Conservation (phyloP, 2,113 vertebrate genomes). For the Cinclus cinclus region DNA sequence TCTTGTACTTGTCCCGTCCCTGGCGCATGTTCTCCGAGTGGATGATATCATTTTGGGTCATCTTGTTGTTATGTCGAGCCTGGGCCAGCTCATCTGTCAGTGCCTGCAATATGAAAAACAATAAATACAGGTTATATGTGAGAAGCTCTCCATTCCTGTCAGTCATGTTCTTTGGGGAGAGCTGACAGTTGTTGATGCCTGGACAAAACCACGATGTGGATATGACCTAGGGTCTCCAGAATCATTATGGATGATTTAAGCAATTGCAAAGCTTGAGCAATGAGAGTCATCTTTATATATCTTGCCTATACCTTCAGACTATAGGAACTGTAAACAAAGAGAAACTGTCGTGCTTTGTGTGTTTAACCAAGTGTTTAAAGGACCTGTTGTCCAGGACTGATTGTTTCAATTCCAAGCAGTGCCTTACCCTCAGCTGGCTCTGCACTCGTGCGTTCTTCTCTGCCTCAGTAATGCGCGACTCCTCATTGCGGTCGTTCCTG, state of each 20-base stretch:
- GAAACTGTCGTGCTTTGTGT: neutral
- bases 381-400: neutral
- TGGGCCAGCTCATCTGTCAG: slow-evolving; percentile 90
- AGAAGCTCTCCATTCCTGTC: neutral
- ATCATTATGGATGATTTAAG: neutral
- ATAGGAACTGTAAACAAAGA: neutral
- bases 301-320: neutral
- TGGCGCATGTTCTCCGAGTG: slow-evolving; percentile 87
- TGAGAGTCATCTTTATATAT: neutral
- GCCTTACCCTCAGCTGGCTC: slow-evolving; percentile 87
- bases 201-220: rapidly evolving
- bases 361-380: neutral
- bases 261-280: neutral
- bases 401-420: neutral
- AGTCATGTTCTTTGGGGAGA: neutral
- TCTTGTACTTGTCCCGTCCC: slow-evolving; percentile 97
- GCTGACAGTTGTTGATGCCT: neutral
- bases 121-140: neutral
- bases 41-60: slow-evolving; percentile 90
- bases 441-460: slow-evolving; percentile 95
- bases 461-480: slow-evolving; percentile 88
- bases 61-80: slow-evolving; percentile 88
- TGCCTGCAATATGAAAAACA: slow-evolving; percentile 56
- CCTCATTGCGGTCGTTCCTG: slow-evolving; percentile 86
- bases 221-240: neutral